A percentile compares a stretch with the other conserved stretches of the same genome.
phyloP scores from a whole-genome alignment of 2,113 vertebrate species.

The Clarias macrocephalus region DNA sequence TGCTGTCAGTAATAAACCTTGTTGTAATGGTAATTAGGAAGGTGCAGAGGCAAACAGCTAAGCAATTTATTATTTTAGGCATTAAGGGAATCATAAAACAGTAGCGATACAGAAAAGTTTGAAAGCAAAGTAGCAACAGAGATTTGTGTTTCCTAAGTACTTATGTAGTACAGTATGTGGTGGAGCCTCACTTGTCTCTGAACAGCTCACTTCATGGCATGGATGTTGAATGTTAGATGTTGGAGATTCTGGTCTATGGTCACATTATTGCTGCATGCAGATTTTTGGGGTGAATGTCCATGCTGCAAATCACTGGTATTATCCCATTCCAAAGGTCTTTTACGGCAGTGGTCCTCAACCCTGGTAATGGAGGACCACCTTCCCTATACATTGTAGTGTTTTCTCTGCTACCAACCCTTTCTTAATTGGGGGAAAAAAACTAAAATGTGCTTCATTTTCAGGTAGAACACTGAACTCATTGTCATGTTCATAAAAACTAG shows the following conservation, averaged over 20 bases:
- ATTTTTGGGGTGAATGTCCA: background rate
- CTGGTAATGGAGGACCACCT: too few relatives aligned
- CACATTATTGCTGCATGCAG: background rate
- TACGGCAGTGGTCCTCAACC: background rate
- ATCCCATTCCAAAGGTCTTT: background rate
- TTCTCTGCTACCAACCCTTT: too few relatives aligned
- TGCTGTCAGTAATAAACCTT: background rate
- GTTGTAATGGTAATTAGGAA: background rate
- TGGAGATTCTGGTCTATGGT: background rate
- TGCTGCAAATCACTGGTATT: background rate
- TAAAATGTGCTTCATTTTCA: too few relatives aligned
- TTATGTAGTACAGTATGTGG: background rate
- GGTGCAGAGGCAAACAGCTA: background rate
- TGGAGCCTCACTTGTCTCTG: background rate
- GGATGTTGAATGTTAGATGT: background rate
- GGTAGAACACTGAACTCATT: background rate
- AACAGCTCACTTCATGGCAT: background rate
- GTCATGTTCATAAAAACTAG: too few relatives aligned
- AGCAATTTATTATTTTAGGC: background rate
- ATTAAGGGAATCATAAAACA: background rate
- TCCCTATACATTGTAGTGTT: too few relatives aligned
- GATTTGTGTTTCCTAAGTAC: background rate
- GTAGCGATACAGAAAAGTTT: background rate
- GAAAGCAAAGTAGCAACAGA: background rate
- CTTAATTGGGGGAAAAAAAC: too few relatives aligned